A percentile compares a stretch with the other conserved stretches of the same genome.
phyloP scores from a whole-genome alignment of 1,140 invertebrate species.

The Aphis gossypii region DNA sequence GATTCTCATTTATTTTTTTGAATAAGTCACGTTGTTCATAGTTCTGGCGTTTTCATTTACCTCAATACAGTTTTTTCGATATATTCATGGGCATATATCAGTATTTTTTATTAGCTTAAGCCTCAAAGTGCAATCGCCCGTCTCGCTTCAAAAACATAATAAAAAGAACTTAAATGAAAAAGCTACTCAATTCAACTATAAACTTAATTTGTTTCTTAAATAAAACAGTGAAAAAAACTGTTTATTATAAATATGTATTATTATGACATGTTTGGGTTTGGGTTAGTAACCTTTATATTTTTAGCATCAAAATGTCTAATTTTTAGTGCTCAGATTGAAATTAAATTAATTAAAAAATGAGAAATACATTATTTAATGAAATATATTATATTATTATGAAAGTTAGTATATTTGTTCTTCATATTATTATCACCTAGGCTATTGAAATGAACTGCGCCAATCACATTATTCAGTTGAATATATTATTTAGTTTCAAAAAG shows the following conservation, averaged over 20 bases:
- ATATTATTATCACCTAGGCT: background rate
- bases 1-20: background rate
- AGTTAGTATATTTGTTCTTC: background rate
- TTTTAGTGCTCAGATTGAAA: background rate
- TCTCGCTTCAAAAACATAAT: background rate
- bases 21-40: background rate
- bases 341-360: background rate
- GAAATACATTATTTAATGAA: background rate
- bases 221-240: background rate
- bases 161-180: background rate
- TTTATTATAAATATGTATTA: background rate
- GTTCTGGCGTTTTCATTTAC: slow-evolving; percentile 12
- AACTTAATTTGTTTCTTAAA: background rate
- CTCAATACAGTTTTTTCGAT: background rate
- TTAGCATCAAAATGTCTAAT: background rate
- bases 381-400: background rate
- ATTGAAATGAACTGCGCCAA: background rate
- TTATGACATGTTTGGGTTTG: background rate
- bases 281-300: background rate
- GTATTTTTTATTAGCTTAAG: background rate
- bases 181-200: background rate
- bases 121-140: background rate
- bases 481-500: background rate
- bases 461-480: background rate
- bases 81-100: background rate